These are phyloP conservation scores for Odocoileus hemionus DNA, from an alignment of 2,113 vertebrate genomes.

Conservation along the genomic window DNA sequence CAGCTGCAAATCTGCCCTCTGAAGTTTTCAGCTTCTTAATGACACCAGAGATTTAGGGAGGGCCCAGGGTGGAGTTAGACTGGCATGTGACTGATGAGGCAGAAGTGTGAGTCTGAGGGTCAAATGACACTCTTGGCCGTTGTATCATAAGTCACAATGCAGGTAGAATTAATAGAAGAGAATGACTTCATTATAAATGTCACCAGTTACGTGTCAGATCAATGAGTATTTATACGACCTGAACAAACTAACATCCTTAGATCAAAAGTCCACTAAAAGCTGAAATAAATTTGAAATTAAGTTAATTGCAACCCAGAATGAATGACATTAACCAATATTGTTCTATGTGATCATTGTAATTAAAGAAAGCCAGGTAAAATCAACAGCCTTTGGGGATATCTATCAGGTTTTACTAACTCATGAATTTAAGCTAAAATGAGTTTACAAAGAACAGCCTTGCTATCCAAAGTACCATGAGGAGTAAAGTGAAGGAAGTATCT, in stretches of 20 bases:
- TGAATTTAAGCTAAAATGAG: neutral
- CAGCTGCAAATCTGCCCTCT: constrained; percentile 69
- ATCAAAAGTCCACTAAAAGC: constrained; percentile 19
- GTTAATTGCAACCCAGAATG: constrained; percentile 25
- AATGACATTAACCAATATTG: neutral
- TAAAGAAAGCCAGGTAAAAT: neutral
- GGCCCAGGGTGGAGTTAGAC: constrained; percentile 62
- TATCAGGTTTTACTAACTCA: neutral
- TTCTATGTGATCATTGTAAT: neutral
- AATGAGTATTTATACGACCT: neutral
- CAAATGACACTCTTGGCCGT: neutral
- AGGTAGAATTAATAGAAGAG: constrained; percentile 13
- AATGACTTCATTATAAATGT: neutral
- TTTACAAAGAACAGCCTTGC: neutral
- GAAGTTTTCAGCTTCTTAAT: constrained; percentile 67
- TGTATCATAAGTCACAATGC: neutral
- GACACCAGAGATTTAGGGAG: constrained; percentile 64
- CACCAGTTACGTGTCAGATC: neutral
- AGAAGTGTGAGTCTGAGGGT: constrained; percentile 74
- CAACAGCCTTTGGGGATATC: neutral
- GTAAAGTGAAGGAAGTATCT: neutral
- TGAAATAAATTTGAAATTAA: constrained; percentile 25
- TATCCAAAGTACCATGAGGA: neutral
- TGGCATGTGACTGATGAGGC: constrained; percentile 82
- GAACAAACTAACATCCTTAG: neutral